Evolutionary conservation across 2,888 invertebrate species (phyloP).

Genomic region (Ormyrus nitidulus): DNA sequence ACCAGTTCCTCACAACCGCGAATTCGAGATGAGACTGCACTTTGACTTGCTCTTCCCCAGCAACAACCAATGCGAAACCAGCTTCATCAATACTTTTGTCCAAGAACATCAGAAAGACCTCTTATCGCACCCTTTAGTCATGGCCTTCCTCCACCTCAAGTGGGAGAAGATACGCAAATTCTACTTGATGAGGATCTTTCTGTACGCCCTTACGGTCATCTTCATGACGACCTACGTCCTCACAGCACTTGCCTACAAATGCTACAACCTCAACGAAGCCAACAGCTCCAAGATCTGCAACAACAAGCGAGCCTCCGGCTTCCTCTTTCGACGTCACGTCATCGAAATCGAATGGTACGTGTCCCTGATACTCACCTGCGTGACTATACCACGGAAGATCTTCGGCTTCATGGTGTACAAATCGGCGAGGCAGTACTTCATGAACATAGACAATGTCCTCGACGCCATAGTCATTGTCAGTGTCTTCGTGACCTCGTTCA

Average conservation of each 20-base stretch:
- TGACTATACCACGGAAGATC: conserved; percentile 72
- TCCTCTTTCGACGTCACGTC: conserved; percentile 67
- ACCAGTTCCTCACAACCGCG: conserved; percentile 70
- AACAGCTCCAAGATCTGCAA: conserved; percentile 67
- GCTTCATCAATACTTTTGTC: conserved; percentile 75
- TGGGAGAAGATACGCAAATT: conserved; percentile 77
- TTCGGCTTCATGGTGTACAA: conserved; percentile 72
- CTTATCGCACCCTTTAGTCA: conserved; percentile 76
- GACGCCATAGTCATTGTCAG: conserved; percentile 71
- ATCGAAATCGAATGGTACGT: conserved; percentile 72
- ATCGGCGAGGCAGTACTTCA: conserved; percentile 72
- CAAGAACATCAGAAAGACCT: conserved; percentile 75
- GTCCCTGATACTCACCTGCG: conserved; percentile 68
- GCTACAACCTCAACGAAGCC: conserved; percentile 68
- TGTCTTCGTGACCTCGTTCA: conserved; percentile 71
- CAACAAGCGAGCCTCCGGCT: conserved; percentile 65
- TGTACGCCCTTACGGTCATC: conserved; percentile 71
- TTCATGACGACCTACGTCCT: conserved; percentile 72
- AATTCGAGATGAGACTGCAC: conserved; percentile 72
- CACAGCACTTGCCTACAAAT: conserved; percentile 71
- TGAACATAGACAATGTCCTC: conserved; percentile 73
- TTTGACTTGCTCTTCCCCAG: conserved; percentile 73
- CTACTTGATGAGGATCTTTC: conserved; percentile 71
- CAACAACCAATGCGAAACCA: conserved; percentile 73
- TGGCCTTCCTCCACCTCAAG: conserved; percentile 76